Conservation (phyloP, 2,113 vertebrate species). For the Lipophrys pholis region DNA sequence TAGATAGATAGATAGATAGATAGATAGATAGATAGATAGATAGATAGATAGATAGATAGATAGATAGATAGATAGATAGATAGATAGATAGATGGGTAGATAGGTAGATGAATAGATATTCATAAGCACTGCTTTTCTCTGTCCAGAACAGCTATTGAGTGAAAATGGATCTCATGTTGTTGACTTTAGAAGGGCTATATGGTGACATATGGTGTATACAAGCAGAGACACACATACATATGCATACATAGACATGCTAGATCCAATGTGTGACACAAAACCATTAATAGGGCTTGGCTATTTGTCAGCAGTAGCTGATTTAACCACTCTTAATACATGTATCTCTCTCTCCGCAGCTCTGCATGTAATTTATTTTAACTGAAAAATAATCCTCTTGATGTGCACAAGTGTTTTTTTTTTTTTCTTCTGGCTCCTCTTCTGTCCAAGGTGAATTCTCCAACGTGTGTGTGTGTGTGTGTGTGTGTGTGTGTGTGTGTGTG, state of each 20-base stretch:
- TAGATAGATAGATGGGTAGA: too few relatives aligned
- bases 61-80: too few relatives aligned
- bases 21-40: too few relatives aligned
- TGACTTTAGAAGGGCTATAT: neutral
- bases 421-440: neutral
- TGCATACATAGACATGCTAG: neutral
- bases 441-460: slow-evolving; percentile 17
- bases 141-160: slow-evolving; percentile 13
- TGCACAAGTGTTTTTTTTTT: slow-evolving; percentile 38
- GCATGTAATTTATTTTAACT: neutral
- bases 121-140: neutral
- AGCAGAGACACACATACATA: neutral
- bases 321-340: slow-evolving; percentile 13
- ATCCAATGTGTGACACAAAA: slow-evolving; percentile 26
- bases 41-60: too few relatives aligned
- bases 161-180: slow-evolving; percentile 18
- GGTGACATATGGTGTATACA: neutral
- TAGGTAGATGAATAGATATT: too few relatives aligned
- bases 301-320: slow-evolving; percentile 22
- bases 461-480: too few relatives aligned
- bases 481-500: too few relatives aligned
- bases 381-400: slow-evolving; percentile 40
- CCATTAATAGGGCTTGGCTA: slow-evolving; percentile 11
- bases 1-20: too few relatives aligned
- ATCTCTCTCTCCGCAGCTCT: neutral